Conservation (phyloP, 1,140 invertebrate genomes). For the Sarcophaga bullata region DNA sequence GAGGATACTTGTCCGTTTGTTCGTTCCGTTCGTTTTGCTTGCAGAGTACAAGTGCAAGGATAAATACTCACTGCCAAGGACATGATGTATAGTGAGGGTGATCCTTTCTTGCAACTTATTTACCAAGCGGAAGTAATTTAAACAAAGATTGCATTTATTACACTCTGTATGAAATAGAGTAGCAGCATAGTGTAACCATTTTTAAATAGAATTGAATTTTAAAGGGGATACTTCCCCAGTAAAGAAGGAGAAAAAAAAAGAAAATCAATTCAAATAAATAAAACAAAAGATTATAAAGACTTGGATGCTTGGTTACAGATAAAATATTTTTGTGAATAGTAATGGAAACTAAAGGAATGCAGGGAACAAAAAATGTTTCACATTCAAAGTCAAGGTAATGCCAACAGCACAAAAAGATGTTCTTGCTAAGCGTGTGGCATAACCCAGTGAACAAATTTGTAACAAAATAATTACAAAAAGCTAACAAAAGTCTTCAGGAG, state of each 20-base stretch:
- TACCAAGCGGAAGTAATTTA: conserved; percentile 36
- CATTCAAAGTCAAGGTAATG: conserved; percentile 35
- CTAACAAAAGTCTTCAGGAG: too few species aligned
- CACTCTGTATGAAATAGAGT: not conserved
- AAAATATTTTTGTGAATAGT: not conserved
- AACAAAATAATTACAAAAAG: not conserved
- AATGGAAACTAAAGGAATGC: not conserved
- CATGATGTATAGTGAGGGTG: not conserved
- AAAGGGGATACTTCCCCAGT: not conserved
- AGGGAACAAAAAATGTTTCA: not conserved
- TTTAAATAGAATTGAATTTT: too few species aligned
- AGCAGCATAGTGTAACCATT: too few species aligned
- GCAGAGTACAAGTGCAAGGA: conserved; percentile 34
- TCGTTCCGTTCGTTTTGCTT: not conserved
- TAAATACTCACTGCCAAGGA: conserved; percentile 22
- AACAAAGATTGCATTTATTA: conserved; percentile 35
- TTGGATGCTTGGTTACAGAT: too few species aligned
- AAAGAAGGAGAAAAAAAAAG: not conserved
- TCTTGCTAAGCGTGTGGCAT: too few species aligned
- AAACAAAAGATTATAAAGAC: not conserved
- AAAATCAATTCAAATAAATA: conserved; percentile 37
- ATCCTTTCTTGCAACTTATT: conserved; percentile 11
- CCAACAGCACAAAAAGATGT: not conserved
- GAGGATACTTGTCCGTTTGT: not conserved
- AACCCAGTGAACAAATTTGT: not conserved